Percentiles rank a stretch among this genome's conserved stretches.
phyloP scores from a whole-genome alignment of 2,113 vertebrate species.

The Nettapus auritus region DNA sequence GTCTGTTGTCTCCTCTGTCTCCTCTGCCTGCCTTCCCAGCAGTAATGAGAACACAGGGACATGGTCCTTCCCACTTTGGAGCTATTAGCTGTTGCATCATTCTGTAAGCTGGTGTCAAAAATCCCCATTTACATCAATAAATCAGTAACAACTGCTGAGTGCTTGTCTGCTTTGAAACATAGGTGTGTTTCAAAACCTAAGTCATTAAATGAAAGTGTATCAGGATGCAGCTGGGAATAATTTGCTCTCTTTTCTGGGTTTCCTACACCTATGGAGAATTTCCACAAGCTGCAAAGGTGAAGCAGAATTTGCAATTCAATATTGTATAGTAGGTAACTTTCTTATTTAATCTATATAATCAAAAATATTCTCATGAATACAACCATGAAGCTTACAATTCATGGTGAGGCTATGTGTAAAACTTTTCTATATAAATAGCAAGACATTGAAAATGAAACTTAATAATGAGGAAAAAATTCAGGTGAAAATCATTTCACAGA shows the following conservation, averaged over 20 bases:
- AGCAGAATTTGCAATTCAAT: not conserved
- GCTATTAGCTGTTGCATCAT: not conserved
- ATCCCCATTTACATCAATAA: not conserved
- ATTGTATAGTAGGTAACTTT: not conserved
- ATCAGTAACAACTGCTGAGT: fast-evolving
- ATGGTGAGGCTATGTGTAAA: not conserved
- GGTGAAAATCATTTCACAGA: not conserved
- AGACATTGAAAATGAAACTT: not conserved
- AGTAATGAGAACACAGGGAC: not conserved
- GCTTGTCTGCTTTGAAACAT: not conserved
- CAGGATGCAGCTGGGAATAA: not conserved
- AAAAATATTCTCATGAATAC: not conserved
- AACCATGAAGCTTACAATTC: not conserved
- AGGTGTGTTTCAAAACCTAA: not conserved
- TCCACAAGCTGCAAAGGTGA: not conserved
- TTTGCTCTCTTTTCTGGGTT: not conserved
- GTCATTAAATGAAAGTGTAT: not conserved
- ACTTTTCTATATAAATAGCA: not conserved
- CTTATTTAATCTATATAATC: not conserved
- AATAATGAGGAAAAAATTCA: not conserved
- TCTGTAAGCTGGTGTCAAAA: not conserved
- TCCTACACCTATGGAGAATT: not conserved
- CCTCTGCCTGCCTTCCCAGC: not conserved
- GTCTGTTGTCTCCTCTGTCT: not conserved
- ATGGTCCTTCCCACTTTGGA: fast-evolving